phyloP scores from a whole-genome alignment of 2,113 vertebrate genomes.

The Pheucticus melanocephalus region DNA sequence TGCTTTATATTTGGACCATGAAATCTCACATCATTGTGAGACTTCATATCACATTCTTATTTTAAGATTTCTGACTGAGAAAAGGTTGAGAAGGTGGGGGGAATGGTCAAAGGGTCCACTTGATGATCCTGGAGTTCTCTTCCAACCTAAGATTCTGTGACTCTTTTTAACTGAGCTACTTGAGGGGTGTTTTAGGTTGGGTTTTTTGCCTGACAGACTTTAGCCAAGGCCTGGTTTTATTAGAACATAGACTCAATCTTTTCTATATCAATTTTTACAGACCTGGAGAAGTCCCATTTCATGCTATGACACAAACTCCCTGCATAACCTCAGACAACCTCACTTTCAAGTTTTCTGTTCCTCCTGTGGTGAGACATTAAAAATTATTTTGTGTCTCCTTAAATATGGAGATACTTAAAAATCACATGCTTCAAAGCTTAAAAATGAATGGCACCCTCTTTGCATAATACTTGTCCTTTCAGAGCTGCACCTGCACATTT shows the following conservation, averaged over 20 bases:
- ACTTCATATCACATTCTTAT: background rate
- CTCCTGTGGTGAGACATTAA: rapidly evolving
- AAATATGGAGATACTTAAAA: background rate
- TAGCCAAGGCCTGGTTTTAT: rapidly evolving
- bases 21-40: background rate
- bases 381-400: background rate
- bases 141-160: background rate
- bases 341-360: background rate
- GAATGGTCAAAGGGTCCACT: background rate
- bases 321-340: background rate
- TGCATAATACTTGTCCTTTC: background rate
- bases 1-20: background rate
- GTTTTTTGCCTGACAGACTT: background rate
- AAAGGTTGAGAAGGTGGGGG: background rate
- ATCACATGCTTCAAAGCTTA: background rate
- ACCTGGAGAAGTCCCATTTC: background rate
- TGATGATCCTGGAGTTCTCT: background rate
- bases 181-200: background rate
- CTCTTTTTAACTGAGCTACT: background rate
- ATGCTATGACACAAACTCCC: background rate
- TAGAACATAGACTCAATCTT: background rate
- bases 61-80: background rate
- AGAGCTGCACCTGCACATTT: background rate
- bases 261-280: background rate
- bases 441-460: background rate